Base-by-base conservation (phyloP, 2,797 vertebrate species). In the Sebastes glaucus region DNA sequence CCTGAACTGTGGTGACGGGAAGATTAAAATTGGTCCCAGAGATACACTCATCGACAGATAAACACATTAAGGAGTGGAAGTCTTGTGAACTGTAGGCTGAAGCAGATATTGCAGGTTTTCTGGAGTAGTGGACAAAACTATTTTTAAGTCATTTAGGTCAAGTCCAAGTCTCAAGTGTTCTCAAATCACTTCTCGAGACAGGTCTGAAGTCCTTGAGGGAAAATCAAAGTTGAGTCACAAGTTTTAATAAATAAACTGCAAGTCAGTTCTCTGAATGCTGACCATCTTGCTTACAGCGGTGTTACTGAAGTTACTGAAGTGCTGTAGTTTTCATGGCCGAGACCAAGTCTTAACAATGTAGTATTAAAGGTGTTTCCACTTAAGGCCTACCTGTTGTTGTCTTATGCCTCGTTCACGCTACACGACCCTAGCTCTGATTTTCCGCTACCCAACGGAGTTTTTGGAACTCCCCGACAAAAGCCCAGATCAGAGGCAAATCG, bases 11-110 rank as follows among this genome's bases (percentile, higher is more conserved):
- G 9, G 16, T 7, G 75, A 71, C 28, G 25, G 67, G 62, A 59
- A 76, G 72, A 79, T 63, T 80, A 7, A 55, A 72, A 69, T 7
- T 6, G 65, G 60, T 83, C 80, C 71, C 69, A 60, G 22, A 30
- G 30, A 55, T 1, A 16, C 33, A 77, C 72, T 81, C 60, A 59
- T 78, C 63, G 35, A 32, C 74, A 77, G 63, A 78, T 59, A 67
- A 55, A 68, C 30, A 32, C 49, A 59, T 27, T 16, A 22, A 35
- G 9, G 1, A 14, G 52, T 2, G 20, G 46, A 28, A 1, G 42
- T n/a, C 49, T 52, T 4, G 49, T 52, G 49, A 52, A 20, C 49
- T 52, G 20, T 1, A 52, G 49, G 49, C 18, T 52, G 20, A 7
- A 18, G 69, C 33, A 66, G 30, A 67, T 66, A 57, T 23, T 59